Evolutionary conservation across 2,888 invertebrate species (phyloP), one percentile per base, ranked within the genome.

Genomic region (Ligdia adustata): DNA sequence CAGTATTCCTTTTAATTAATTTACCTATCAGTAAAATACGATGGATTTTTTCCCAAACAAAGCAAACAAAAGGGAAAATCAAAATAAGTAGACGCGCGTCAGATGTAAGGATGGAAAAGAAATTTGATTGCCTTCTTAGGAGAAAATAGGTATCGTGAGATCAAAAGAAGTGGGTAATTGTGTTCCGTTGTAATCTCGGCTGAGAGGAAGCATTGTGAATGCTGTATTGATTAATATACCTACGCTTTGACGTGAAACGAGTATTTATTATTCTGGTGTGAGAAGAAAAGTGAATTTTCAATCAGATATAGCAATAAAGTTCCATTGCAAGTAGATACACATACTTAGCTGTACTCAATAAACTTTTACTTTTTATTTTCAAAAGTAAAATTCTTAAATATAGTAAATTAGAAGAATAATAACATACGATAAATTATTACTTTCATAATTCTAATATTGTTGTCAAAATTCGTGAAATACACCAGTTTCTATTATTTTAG

Each of bases 41-140:
- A 41, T 44, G 29, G 47, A 50, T 49, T 49, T 52, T n/a, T n/a
- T n/a, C n/a, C n/a, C 47, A 52, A 22, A 59, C 33, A 43, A 33
- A 33, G 26, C 34, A 41, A 47, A 52, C 54, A 60, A 43, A 51
- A 28, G 29, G 27, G 47, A 59, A 59, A 55, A 55, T 53, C 52
- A 41, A 47, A 47, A 47, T 55, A 40, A 49, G 41, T 46, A 52
- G 27, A 41, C 42, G 42, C 35, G 31, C 20, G 46, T 51, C 55
- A 59, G 46, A 55, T 47, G 55, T 42, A 54, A 48, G 43, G 52
- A 55, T 53, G 57, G 40, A 55, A 55, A 55, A 52, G 44, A 59
- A 57, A 61, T 59, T 61, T 53, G 49, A 59, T 61, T 61, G 52
- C 58, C 59, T 60, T 57, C 56, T 54, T 61, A 51, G 43, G 50